These are phyloP conservation scores for Threskiornis aethiopicus DNA, from an alignment of 2,797 vertebrate genomes.

Conservation along the genomic window DNA sequence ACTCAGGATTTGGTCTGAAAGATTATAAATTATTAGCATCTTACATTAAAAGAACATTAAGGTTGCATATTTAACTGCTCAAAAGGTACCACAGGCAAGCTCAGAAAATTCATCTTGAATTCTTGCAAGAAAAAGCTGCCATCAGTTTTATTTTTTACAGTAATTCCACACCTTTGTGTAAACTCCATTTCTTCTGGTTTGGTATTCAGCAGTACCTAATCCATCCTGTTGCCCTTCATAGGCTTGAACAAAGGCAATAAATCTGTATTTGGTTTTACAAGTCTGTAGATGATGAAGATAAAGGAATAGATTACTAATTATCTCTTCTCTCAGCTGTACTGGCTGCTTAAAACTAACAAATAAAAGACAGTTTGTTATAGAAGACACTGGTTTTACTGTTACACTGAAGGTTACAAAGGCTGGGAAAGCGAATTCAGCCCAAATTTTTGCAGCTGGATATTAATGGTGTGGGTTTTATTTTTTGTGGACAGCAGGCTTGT, in stretches of 20 bases:
- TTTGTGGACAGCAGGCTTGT: neutral
- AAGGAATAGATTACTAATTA: neutral
- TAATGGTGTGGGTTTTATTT: neutral
- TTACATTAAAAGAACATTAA: neutral
- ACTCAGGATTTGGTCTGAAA: neutral
- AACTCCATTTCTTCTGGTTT: neutral
- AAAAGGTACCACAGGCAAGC: neutral
- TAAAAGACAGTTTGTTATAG: neutral
- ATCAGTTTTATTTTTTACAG: neutral
- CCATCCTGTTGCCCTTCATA: neutral
- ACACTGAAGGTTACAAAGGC: neutral
- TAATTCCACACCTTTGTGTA: neutral
- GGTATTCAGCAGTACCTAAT: neutral
- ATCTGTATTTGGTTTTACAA: neutral
- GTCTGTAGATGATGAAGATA: neutral
- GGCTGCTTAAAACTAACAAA: neutral
- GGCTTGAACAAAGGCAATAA: neutral
- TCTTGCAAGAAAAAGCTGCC: neutral
- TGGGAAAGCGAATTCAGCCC: neutral
- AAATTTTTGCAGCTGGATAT: conserved; percentile 18
- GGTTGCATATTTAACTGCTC: neutral
- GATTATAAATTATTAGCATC: neutral
- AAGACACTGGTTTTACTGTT: neutral
- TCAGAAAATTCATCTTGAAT: neutral
- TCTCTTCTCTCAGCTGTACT: neutral